Conservation (phyloP, 1,140 invertebrate species). For the Oryzaephilus surinamensis region DNA sequence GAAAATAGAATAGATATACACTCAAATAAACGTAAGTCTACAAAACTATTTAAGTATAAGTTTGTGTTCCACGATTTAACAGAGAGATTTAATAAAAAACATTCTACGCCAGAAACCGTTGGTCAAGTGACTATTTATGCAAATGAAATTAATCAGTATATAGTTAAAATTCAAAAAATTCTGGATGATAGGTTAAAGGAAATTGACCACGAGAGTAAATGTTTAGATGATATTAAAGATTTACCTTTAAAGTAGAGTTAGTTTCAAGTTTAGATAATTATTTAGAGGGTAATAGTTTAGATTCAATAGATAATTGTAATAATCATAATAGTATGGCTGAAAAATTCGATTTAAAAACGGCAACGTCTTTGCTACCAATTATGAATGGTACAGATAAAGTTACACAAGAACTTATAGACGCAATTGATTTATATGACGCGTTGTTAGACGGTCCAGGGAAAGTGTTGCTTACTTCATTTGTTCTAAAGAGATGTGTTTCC, state of each 20-base stretch:
- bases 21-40: not conserved
- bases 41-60: not conserved
- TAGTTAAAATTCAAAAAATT: not conserved
- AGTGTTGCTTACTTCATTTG: constrained; percentile 10
- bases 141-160: not conserved
- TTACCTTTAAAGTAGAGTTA: too few species aligned
- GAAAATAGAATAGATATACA: constrained; percentile 1
- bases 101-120: not conserved
- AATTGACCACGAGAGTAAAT: too few species aligned
- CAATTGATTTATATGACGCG: constrained; percentile 20
- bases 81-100: constrained; percentile 1
- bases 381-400: constrained; percentile 17
- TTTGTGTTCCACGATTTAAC: not conserved
- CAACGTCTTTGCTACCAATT: constrained; percentile 21
- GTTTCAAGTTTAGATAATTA: too few species aligned
- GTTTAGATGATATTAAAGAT: too few species aligned
- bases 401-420: constrained; percentile 21
- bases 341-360: constrained; percentile 20
- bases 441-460: constrained; percentile 17
- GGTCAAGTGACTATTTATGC: not conserved
- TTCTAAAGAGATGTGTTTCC: constrained; percentile 13
- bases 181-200: constrained; percentile 3
- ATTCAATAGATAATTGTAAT: not conserved
- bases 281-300: not conserved
- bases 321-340: constrained; percentile 3